Evolutionary conservation across 2,113 vertebrate species (phyloP), one percentile per base, ranked within the genome.

Genomic region (Theristicus caerulescens): DNA sequence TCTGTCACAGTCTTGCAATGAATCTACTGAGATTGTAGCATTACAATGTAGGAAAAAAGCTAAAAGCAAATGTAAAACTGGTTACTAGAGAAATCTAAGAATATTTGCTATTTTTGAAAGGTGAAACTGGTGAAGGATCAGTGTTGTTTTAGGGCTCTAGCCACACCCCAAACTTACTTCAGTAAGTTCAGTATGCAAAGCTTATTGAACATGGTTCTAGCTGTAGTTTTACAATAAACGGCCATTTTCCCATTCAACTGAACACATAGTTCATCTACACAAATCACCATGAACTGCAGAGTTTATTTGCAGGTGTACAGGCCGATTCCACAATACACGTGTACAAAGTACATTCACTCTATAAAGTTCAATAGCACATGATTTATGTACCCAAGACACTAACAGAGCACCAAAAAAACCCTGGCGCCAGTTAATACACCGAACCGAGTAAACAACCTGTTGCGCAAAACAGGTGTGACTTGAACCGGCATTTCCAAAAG

Each of bases 271-370:
- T 82, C 47, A 27, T 16, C 24, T n/a, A n/a, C 14, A 14, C 13
- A 36, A 24, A 24, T 57, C 2, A 2, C 7, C 26, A 15, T 4
- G 21, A 51, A n/a, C n/a, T 1, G 5, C 25, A 31, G 2, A 10
- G 13, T 46, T 85, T 36, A n/a, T 54, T 51, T 82, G 52, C 51
- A 38, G 24, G 21, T 8, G 3, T 27, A 20, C 1, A 7, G 32
- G 15, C 38, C 4, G 1, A 42, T 38, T 47, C 38, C 57, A 17
- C 42, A 21, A 13, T 1, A 24, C 25, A 13, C 14, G 27, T 27
- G 21, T 9, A 40, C 24, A 6, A n/a, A 24, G 32, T 1, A 16
- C 0, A 0, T 15, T 11, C 10, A 2, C 13, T 12, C 5, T 1
- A 4, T 6, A 3, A 8, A 21, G 13, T 36, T 20, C n/a, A 44